phyloP scores from a whole-genome alignment of 2,113 vertebrate species.

The Mohoua ochrocephala region DNA sequence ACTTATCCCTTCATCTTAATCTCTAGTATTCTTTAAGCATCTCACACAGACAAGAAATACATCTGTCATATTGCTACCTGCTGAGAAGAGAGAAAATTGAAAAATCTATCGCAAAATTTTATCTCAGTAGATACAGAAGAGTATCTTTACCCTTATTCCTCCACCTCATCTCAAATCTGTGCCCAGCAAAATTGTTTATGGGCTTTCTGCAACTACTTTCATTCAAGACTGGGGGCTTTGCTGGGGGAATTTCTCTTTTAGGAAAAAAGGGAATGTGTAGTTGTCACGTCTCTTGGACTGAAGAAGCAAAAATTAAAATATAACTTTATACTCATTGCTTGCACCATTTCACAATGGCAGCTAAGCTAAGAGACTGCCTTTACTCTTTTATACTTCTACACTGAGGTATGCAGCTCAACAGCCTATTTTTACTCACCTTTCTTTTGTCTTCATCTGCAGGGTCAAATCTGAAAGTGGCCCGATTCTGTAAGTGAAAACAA shows the following conservation, averaged over 20 bases:
- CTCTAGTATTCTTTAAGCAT: neutral
- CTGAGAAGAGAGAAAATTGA: neutral
- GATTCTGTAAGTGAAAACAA: conserved; percentile 76
- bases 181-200: neutral
- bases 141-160: neutral
- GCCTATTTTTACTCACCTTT: conserved; percentile 73
- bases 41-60: neutral
- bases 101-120: neutral
- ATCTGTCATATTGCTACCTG: neutral
- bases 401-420: neutral
- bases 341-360: neutral
- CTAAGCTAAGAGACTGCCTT: neutral
- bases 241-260: neutral
- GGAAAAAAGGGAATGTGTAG: neutral
- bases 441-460: conserved; percentile 86
- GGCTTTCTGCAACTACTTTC: neutral
- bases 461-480: conserved; percentile 86
- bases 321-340: neutral
- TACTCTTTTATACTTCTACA: neutral
- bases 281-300: neutral
- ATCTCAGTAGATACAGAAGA: neutral
- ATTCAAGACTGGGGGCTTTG: neutral
- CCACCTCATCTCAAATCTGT: neutral
- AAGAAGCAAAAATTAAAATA: neutral
- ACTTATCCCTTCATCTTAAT: neutral